phyloP scores from a whole-genome alignment of 1,140 invertebrate species.

The Nylanderia fulva region DNA sequence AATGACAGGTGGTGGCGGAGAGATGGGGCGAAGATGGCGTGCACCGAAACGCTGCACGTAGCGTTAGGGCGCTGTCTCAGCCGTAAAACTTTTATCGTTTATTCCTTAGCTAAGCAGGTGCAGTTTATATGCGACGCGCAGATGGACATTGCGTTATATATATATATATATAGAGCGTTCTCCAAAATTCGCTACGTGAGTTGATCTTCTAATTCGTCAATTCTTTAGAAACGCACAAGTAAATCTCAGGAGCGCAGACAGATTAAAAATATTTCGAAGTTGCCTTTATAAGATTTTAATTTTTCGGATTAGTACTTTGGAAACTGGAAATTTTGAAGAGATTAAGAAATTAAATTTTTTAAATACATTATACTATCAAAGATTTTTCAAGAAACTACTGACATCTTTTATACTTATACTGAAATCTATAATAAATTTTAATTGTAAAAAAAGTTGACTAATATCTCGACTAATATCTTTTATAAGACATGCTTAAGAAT shows the following conservation, averaged over 20 bases:
- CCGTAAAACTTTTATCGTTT: slow-evolving; percentile 18
- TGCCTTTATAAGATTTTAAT: not conserved
- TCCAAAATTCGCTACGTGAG: too few species aligned
- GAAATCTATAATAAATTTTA: too few species aligned
- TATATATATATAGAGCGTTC: not conserved
- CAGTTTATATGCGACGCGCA: not conserved
- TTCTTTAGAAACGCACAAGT: not conserved
- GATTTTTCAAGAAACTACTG: too few species aligned
- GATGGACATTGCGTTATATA: not conserved
- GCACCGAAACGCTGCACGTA: slow-evolving; percentile 1
- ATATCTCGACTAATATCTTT: too few species aligned
- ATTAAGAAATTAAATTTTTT: too few species aligned
- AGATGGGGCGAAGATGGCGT: not conserved
- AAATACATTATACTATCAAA: too few species aligned
- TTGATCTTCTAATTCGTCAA: not conserved
- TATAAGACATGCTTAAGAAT: too few species aligned
- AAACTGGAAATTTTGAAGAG: too few species aligned
- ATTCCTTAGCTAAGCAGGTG: slow-evolving; percentile 24
- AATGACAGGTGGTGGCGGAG: slow-evolving; percentile 53
- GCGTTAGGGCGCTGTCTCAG: slow-evolving; percentile 14
- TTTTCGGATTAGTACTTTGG: not conserved
- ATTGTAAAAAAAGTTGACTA: too few species aligned
- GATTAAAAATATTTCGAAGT: not conserved
- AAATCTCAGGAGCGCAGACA: not conserved
- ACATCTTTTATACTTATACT: too few species aligned